Conservation (phyloP, 2,888 invertebrate genomes). For the Dryadula phaetusa region DNA sequence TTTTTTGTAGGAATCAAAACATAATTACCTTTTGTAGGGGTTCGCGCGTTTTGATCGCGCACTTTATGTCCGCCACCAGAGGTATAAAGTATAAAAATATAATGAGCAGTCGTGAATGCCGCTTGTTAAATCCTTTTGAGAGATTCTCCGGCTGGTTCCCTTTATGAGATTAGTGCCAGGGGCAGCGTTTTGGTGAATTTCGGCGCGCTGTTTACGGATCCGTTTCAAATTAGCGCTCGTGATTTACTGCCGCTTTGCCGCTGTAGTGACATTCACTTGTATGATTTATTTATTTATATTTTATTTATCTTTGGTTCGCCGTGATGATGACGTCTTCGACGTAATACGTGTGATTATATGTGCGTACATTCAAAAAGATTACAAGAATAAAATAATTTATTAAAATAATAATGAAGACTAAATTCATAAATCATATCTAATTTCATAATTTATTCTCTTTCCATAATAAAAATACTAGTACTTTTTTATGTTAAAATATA, state of each 20-base stretch:
- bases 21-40: constrained; percentile 85
- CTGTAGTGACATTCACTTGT: constrained; percentile 61
- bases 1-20: constrained; percentile 83
- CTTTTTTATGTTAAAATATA: too few species aligned
- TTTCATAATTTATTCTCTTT: too few species aligned
- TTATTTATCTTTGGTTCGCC: constrained; percentile 4
- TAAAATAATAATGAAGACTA: too few species aligned
- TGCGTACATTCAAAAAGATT: too few species aligned
- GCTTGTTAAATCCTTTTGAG: constrained; percentile 84
- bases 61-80: constrained; percentile 76
- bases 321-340: background rate
- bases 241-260: constrained; percentile 72
- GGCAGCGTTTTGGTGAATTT: constrained; percentile 61
- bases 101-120: constrained; percentile 80
- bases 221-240: constrained; percentile 79
- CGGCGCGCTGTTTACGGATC: constrained; percentile 64
- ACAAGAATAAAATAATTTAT: too few species aligned
- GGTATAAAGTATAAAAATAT: constrained; percentile 84
- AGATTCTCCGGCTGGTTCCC: constrained; percentile 64
- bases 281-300: constrained; percentile 61
- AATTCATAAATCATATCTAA: too few species aligned
- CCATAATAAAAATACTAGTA: too few species aligned
- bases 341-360: too few species aligned
- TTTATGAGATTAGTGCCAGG: constrained; percentile 75
- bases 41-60: constrained; percentile 83